These are phyloP conservation scores for Brachionus plicatilis DNA, from an alignment of 1,140 invertebrate genomes.

Conservation along the genomic window DNA sequence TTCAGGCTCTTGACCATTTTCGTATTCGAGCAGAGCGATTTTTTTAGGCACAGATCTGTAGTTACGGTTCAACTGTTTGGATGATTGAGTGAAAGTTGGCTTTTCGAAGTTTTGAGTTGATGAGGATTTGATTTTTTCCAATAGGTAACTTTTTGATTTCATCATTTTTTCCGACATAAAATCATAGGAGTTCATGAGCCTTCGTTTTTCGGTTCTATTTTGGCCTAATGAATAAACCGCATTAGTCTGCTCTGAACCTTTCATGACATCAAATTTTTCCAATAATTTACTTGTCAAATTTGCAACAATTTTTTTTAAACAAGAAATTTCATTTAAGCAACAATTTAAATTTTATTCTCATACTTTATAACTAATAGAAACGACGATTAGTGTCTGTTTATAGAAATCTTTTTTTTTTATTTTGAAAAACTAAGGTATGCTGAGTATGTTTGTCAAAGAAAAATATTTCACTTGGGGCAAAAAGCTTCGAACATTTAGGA, in stretches of 20 bases:
- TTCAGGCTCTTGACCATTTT: background rate
- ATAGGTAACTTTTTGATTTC: background rate
- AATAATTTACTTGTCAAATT: background rate
- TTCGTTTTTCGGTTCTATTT: background rate
- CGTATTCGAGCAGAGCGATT: background rate
- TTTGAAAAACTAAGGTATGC: background rate
- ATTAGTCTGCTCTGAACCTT: background rate
- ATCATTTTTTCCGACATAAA: background rate
- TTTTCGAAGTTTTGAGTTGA: background rate
- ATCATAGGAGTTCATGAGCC: background rate
- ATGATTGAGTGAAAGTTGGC: too few species aligned
- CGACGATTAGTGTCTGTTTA: conserved; percentile 16
- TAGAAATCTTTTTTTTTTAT: background rate
- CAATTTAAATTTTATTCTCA: background rate
- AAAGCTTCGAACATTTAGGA: background rate
- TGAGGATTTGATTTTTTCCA: conserved; percentile 8
- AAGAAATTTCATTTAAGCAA: background rate
- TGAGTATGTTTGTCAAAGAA: conserved; percentile 2
- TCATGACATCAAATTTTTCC: conserved; percentile 11
- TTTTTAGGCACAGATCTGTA: background rate
- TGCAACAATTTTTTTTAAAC: background rate
- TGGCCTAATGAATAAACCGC: background rate
- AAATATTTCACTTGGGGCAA: background rate
- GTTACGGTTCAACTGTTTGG: background rate
- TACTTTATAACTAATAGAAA: conserved; percentile 13